Conservation (phyloP, 2,113 vertebrate species). For the Sterna hirundo region DNA sequence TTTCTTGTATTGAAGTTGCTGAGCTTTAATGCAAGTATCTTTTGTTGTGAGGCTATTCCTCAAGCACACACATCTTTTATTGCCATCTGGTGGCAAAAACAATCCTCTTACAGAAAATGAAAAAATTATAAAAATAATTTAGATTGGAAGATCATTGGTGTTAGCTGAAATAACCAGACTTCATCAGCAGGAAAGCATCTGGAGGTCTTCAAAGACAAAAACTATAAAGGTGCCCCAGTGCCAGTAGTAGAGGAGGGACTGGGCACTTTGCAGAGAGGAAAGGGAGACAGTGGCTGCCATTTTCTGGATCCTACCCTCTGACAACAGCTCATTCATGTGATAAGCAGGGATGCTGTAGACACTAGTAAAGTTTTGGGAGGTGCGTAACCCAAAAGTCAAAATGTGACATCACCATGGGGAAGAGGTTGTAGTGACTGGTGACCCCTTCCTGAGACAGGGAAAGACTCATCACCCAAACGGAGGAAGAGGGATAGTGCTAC, state of each 20-base stretch:
- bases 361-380: background rate
- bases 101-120: background rate
- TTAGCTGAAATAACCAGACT: background rate
- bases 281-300: background rate
- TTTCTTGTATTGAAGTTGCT: background rate
- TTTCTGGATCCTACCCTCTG: background rate
- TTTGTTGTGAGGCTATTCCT: background rate
- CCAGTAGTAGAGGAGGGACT: background rate
- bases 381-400: background rate
- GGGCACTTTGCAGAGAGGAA: background rate
- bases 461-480: background rate
- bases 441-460: background rate
- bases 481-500: background rate
- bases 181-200: background rate
- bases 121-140: background rate
- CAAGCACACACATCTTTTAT: background rate
- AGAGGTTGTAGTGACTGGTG: background rate
- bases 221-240: background rate
- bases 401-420: background rate
- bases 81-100: constrained; percentile 50
- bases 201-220: background rate
- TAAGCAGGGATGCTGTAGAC: background rate
- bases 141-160: background rate
- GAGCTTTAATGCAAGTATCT: background rate
- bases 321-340: background rate